Conservation (phyloP, 1,140 invertebrate genomes). For the Portunus trituberculatus region DNA sequence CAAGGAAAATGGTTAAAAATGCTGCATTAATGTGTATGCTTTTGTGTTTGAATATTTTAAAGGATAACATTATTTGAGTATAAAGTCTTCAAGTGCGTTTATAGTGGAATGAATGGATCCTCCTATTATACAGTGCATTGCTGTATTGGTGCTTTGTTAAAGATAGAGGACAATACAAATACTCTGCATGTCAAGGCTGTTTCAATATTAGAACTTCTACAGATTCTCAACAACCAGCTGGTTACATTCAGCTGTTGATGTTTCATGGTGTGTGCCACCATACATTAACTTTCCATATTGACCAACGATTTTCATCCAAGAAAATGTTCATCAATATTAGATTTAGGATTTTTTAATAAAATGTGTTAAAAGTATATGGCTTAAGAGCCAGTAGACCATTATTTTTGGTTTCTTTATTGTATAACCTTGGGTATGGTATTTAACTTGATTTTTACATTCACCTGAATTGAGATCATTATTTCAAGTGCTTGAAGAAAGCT, state of each 20-base stretch:
- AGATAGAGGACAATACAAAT: conserved; percentile 71
- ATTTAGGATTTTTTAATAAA: conserved; percentile 71
- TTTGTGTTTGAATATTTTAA: conserved; percentile 9
- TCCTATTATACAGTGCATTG: conserved; percentile 62
- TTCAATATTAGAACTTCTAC: conserved; percentile 64
- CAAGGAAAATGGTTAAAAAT: neutral
- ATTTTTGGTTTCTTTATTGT: conserved; percentile 66
- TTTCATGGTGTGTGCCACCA: conserved; percentile 53
- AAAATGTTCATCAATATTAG: conserved; percentile 74
- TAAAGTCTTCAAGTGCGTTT: conserved; percentile 47
- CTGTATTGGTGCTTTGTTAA: conserved; percentile 71
- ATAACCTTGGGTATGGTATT: conserved; percentile 66
- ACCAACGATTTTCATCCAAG: conserved; percentile 75
- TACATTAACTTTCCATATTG: conserved; percentile 73
- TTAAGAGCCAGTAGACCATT: conserved; percentile 65
- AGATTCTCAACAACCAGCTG: conserved; percentile 72
- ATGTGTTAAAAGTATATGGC: conserved; percentile 64
- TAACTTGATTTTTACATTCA: conserved; percentile 48
- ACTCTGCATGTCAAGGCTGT: conserved; percentile 62
- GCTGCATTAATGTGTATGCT: conserved; percentile 1
- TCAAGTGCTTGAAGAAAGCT: conserved; percentile 50
- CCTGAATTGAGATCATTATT: conserved; percentile 18
- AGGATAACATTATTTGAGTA: neutral
- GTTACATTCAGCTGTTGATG: conserved; percentile 54
- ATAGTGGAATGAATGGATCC: conserved; percentile 65